Evolutionary conservation across 1,140 invertebrate genomes (phyloP).

Genomic region (Coboldia fuscipes): DNA sequence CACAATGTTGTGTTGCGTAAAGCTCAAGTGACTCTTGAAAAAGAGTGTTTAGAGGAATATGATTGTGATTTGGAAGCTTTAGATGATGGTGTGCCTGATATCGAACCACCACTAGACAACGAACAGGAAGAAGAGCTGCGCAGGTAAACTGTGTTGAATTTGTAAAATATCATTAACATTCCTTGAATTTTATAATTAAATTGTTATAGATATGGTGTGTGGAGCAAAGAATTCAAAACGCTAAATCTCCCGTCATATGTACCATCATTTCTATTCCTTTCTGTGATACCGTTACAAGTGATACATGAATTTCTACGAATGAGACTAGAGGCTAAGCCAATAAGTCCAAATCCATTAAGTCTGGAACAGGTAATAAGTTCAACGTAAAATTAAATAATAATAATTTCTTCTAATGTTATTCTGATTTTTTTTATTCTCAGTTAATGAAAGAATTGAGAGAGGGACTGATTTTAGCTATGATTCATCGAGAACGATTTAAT

Average conservation of each 20-base stretch:
- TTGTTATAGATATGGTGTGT: slow-evolving; percentile 39
- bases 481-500: slow-evolving; percentile 51
- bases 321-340: slow-evolving; percentile 60
- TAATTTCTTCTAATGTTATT: neutral
- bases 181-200: slow-evolving; percentile 4
- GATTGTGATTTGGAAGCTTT: slow-evolving; percentile 13
- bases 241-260: slow-evolving; percentile 67
- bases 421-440: slow-evolving; percentile 18
- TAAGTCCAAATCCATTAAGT: slow-evolving; percentile 64
- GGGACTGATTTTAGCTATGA: slow-evolving; percentile 53
- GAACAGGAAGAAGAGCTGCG: slow-evolving; percentile 17
- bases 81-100: slow-evolving; percentile 21
- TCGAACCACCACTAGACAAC: slow-evolving; percentile 17
- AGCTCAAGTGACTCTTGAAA: slow-evolving; percentile 42
- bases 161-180: neutral
- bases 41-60: slow-evolving; percentile 19
- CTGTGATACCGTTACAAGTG: slow-evolving; percentile 60
- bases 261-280: slow-evolving; percentile 63
- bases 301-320: slow-evolving; percentile 72
- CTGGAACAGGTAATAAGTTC: slow-evolving; percentile 48
- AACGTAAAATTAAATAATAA: neutral
- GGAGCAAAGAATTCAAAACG: slow-evolving; percentile 48
- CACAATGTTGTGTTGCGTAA: slow-evolving; percentile 41
- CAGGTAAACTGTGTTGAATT: slow-evolving; percentile 6
- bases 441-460: slow-evolving; percentile 75